Conservation (phyloP, 2,888 invertebrate genomes). For the Pristionchus fissidentatus region DNA sequence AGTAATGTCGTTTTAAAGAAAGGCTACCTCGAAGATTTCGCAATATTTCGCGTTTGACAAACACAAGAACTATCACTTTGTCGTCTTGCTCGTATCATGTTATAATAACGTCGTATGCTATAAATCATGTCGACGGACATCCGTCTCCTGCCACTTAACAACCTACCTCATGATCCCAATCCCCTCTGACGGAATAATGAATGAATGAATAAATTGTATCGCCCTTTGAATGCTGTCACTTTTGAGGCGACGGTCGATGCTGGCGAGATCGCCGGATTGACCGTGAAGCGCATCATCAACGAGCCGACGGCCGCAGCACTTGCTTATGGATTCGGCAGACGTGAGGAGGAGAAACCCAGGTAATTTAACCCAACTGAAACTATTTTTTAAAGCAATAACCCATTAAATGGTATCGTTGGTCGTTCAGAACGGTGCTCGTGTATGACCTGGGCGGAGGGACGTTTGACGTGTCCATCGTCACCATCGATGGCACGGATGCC, state of each 20-base stretch:
- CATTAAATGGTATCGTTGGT: no score
- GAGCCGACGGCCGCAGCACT: constrained; percentile 16
- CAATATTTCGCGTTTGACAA: no score
- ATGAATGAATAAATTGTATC: not conserved
- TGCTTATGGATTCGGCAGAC: constrained; percentile 2
- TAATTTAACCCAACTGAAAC: not conserved
- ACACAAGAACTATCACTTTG: not conserved
- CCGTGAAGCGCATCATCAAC: not conserved
- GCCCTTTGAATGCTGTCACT: no score
- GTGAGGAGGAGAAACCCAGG: not conserved
- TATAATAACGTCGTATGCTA: not conserved
- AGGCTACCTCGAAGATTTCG: no score
- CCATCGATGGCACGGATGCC: constrained; percentile 11
- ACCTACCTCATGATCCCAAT: no score
- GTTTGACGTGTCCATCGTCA: constrained; percentile 38
- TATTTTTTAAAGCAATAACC: not conserved
- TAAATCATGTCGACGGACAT: not conserved
- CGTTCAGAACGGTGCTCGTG: constrained; percentile 20
- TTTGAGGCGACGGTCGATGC: not conserved
- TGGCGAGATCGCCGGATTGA: not conserved
- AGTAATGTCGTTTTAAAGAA: not conserved
- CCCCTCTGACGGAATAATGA: no score
- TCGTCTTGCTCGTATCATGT: not conserved
- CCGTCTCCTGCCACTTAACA: not conserved
- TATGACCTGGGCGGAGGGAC: constrained; percentile 45